Percentiles rank a stretch among this genome's conserved stretches.
Evolutionary conservation across 2,113 vertebrate species (phyloP).

Genomic region (Myodes glareolus): DNA sequence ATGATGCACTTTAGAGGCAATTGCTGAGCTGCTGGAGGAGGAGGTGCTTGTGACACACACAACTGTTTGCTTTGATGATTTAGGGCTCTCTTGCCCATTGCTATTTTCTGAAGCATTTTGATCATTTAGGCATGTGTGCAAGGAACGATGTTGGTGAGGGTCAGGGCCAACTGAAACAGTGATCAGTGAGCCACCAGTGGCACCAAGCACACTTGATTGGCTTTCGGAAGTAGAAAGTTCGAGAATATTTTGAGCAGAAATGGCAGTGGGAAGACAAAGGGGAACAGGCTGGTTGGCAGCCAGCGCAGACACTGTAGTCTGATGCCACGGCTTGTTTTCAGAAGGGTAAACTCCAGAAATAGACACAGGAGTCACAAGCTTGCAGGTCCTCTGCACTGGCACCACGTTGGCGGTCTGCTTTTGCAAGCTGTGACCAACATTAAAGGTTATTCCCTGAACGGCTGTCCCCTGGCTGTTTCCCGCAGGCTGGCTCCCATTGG

Average conservation of each 20-base stretch:
- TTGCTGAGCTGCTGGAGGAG: constrained; percentile 63
- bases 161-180: constrained; percentile 57
- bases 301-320: constrained; percentile 86
- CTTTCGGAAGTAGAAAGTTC: constrained; percentile 80
- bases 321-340: constrained; percentile 88
- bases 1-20: constrained; percentile 65
- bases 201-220: neutral
- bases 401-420: constrained; percentile 93
- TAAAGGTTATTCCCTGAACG: constrained; percentile 88
- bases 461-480: constrained; percentile 88
- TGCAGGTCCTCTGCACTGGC: constrained; percentile 91
- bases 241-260: constrained; percentile 84
- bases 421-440: constrained; percentile 87
- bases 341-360: constrained; percentile 89
- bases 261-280: constrained; percentile 85
- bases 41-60: constrained; percentile 61
- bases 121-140: constrained; percentile 72
- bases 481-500: constrained; percentile 90
- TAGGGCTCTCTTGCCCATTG: constrained; percentile 83
- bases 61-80: constrained; percentile 70
- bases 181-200: constrained; percentile 71
- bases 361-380: constrained; percentile 87
- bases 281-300: constrained; percentile 86
- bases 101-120: constrained; percentile 78
- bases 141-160: constrained; percentile 68